Evolutionary conservation across 1,140 invertebrate species (phyloP), one percentile per base, ranked within the genome.

Genomic region (Phymastichus coffea): DNA sequence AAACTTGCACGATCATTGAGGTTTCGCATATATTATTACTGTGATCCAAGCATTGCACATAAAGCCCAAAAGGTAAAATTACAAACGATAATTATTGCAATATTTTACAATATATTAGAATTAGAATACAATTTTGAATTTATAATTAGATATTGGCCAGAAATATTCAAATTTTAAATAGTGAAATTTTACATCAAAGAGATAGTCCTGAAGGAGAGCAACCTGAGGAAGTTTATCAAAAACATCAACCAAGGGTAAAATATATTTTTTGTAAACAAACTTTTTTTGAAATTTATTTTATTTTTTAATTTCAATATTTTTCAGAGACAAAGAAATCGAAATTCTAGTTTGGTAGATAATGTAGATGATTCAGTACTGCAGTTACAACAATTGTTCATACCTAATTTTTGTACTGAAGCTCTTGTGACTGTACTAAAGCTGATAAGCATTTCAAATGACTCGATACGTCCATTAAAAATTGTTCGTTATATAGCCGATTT

Each of bases 371-470:
- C 72, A 10, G 53, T 73, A 23, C 62, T 82, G 19, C 77, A 77
- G 61, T 55, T 75, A 12, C 77, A 79, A 61, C 82, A 84, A 69
- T 73, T 83, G 63, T 69, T 76, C 9, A 63, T 84, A 49, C 81
- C 82, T 4, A 63, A 71, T 20, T 85, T 76, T 67, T 84, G 82
- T 67, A 74, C 82, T n/a, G 76, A 78, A 26, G 78, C 75, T 22
- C 64, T 84, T 7, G 73, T 71, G 46, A 64, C 66, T 46, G 65
- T 79, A 35, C 69, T 83, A 26, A 63, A 58, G 3, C 62, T 75
- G 23, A 48, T 78, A 26, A 70, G 65, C 41, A 56, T 68, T 46
- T 66, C 69, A n/a, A 52, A 56, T 26, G 51, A 76, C 47, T 25
- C 66, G 3, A 46, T 19, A 14, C 59, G 67, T 33, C 69, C 70